phyloP scores from a whole-genome alignment of 2,113 vertebrate species.

The Turdus rufiventris region DNA sequence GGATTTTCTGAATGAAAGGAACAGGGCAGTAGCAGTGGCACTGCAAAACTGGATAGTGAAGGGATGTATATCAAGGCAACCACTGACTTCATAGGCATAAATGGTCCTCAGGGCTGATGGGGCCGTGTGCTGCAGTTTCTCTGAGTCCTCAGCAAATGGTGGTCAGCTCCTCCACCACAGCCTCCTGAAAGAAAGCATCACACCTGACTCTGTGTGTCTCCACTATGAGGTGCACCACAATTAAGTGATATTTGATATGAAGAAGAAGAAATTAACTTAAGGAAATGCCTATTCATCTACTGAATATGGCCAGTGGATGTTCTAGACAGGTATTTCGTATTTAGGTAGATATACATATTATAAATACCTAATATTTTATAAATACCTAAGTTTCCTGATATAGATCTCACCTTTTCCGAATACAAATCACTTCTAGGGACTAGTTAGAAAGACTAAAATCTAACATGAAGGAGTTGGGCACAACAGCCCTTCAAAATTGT shows the following conservation, averaged over 20 bases:
- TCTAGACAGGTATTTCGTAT: not conserved
- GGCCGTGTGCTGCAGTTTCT: fast-evolving
- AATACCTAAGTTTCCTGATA: not conserved
- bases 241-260: not conserved
- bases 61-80: not conserved
- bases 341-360: no score
- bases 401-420: not conserved
- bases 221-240: not conserved
- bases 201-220: not conserved
- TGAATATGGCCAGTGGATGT: not conserved
- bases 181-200: not conserved
- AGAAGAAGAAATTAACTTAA: not conserved
- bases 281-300: not conserved
- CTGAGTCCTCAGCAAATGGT: not conserved
- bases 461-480: not conserved
- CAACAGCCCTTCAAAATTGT: not conserved
- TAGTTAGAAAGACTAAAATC: not conserved
- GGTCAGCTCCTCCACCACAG: not conserved
- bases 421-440: not conserved
- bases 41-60: not conserved
- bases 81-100: not conserved
- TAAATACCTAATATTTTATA: not conserved
- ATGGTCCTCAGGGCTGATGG: not conserved
- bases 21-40: not conserved
- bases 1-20: not conserved